phyloP scores from a whole-genome alignment of 2,797 vertebrate species.

The Natrix natrix region DNA sequence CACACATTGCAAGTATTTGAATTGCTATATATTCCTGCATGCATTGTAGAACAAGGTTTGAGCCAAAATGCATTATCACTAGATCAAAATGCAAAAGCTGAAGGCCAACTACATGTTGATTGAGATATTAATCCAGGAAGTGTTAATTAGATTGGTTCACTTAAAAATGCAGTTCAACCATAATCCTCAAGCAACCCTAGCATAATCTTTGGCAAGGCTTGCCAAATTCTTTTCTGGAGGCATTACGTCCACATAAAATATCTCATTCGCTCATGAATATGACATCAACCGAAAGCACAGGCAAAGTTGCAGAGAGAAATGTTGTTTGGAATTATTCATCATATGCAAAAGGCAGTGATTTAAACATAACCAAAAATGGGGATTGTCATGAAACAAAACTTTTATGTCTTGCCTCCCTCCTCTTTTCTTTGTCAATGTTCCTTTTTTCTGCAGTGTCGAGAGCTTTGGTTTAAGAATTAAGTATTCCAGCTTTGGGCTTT shows the following conservation, averaged over 20 bases:
- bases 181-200: neutral
- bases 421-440: neutral
- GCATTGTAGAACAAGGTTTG: neutral
- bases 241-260: neutral
- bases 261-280: neutral
- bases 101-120: neutral
- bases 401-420: slow-evolving; percentile 13
- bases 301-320: slow-evolving; percentile 15
- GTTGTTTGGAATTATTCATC: slow-evolving; percentile 40
- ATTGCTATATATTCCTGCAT: neutral
- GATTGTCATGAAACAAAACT: slow-evolving; percentile 48
- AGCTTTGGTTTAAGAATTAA: slow-evolving; percentile 69
- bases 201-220: neutral
- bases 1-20: neutral
- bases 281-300: slow-evolving; percentile 28
- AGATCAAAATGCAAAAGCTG: neutral
- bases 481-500: slow-evolving; percentile 65
- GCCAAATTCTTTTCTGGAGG: neutral
- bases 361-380: slow-evolving; percentile 53
- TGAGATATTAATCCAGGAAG: neutral
- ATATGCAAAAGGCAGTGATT: neutral
- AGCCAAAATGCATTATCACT: neutral
- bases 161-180: neutral
- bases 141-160: neutral
- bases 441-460: slow-evolving; percentile 51